Conservation (phyloP, 2,797 vertebrate species). For the Argentina silus region DNA sequence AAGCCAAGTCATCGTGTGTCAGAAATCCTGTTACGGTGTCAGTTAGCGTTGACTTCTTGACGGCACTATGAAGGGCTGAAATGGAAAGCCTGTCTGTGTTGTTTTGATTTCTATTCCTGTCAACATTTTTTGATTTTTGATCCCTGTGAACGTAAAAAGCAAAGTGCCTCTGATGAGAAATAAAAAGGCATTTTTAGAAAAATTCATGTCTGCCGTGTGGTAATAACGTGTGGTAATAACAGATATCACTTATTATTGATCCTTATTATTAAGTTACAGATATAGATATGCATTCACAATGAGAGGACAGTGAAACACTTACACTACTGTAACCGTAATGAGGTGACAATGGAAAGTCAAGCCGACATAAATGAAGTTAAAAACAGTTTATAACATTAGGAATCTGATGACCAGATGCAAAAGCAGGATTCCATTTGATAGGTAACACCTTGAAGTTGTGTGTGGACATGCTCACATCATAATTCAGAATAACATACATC, state of each 20-base stretch:
- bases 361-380: too few relatives aligned
- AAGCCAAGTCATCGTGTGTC: background rate
- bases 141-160: conserved; percentile 48
- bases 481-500: too few relatives aligned
- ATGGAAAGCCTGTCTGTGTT: conserved; percentile 14
- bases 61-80: conserved; percentile 2
- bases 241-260: conserved; percentile 9
- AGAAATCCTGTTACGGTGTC: background rate
- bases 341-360: background rate
- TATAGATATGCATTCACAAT: background rate
- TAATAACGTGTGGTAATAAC: background rate
- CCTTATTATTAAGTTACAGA: background rate
- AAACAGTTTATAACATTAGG: too few relatives aligned
- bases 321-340: background rate
- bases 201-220: background rate
- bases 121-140: conserved; percentile 15
- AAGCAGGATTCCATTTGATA: too few relatives aligned
- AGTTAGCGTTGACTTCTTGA: conserved; percentile 7
- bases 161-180: conserved; percentile 43
- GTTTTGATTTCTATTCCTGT: conserved; percentile 20
- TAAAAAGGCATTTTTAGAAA: conserved; percentile 53
- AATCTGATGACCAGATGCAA: too few relatives aligned
- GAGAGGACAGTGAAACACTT: background rate
- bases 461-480: too few relatives aligned
- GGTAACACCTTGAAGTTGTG: too few relatives aligned